A percentile compares a stretch with the other conserved stretches of the same genome.
Conservation (phyloP, 2,888 invertebrate species). For the Eulithis testata region DNA sequence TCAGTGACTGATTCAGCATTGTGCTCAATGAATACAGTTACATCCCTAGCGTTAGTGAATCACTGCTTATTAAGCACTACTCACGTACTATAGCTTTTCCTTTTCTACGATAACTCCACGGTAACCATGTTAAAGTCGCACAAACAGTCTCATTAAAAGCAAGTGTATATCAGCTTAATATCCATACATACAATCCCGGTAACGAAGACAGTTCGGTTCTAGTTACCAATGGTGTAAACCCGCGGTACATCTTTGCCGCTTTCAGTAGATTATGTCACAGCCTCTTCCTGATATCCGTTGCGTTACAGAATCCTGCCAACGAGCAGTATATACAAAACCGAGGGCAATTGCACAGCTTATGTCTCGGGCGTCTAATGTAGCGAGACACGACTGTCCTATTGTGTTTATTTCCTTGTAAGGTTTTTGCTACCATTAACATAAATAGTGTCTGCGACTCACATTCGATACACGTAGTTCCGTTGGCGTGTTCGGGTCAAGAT, state of each 20-base stretch:
- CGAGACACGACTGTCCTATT: slow-evolving; percentile 80
- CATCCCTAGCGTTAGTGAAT: slow-evolving; percentile 41
- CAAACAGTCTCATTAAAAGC: slow-evolving; percentile 49
- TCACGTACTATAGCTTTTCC: slow-evolving; percentile 32
- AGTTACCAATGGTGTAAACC: slow-evolving; percentile 30
- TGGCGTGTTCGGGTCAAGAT: slow-evolving; percentile 62
- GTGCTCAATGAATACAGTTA: slow-evolving; percentile 51
- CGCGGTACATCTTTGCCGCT: slow-evolving; percentile 65
- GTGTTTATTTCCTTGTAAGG: slow-evolving; percentile 81
- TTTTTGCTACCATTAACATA: slow-evolving; percentile 81
- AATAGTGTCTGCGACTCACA: slow-evolving; percentile 75
- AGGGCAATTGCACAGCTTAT: slow-evolving; percentile 72
- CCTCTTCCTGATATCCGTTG: slow-evolving; percentile 72
- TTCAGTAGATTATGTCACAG: slow-evolving; percentile 72
- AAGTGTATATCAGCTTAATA: slow-evolving; percentile 38
- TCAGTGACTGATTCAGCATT: slow-evolving; percentile 53
- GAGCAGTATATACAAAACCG: slow-evolving; percentile 81
- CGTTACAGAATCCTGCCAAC: slow-evolving; percentile 77
- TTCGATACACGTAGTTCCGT: slow-evolving; percentile 68
- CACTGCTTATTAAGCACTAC: slow-evolving; percentile 40
- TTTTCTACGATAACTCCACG: slow-evolving; percentile 38
- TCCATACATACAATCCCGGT: slow-evolving; percentile 25
- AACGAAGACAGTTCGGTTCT: slow-evolving; percentile 61
- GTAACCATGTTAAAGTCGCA: slow-evolving; percentile 40
- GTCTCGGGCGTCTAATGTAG: slow-evolving; percentile 76